Conservation (phyloP, 1,140 invertebrate species). For the Papilio aristodemus region DNA sequence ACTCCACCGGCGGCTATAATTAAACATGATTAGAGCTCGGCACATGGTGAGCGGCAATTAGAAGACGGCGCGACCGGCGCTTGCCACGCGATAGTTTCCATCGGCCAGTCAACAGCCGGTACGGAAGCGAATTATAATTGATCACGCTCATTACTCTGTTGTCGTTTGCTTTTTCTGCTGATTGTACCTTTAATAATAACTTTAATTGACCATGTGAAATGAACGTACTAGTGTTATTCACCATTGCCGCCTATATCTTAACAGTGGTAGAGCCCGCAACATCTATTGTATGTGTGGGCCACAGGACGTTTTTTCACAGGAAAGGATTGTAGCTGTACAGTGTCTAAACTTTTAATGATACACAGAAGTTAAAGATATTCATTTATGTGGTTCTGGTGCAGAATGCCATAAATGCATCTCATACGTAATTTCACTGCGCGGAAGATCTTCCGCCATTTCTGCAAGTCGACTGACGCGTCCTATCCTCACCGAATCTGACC, state of each 20-base stretch:
- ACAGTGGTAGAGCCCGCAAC: too few relatives aligned
- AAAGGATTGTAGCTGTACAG: too few relatives aligned
- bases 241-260: not conserved
- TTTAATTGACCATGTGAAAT: not conserved
- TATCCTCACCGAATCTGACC: constrained; percentile 43
- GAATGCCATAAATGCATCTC: not conserved
- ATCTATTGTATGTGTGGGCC: too few relatives aligned
- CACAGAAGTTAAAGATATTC: not conserved
- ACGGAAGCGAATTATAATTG: constrained; percentile 69
- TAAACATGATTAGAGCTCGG: constrained; percentile 78
- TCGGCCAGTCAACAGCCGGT: constrained; percentile 62
- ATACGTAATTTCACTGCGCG: not conserved
- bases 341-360: too few relatives aligned
- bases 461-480: constrained; percentile 36
- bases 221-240: not conserved
- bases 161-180: constrained; percentile 43
- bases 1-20: constrained; percentile 71
- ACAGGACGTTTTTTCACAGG: too few relatives aligned
- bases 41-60: constrained; percentile 74
- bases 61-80: constrained; percentile 67
- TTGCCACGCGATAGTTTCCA: constrained; percentile 70
- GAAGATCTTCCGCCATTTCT: not conserved
- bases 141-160: constrained; percentile 47
- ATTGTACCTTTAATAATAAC: constrained; percentile 27
- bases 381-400: not conserved